These are phyloP conservation scores for Dolichotis patagonum DNA, from an alignment of 2,113 vertebrate species.

Conservation along the genomic window DNA sequence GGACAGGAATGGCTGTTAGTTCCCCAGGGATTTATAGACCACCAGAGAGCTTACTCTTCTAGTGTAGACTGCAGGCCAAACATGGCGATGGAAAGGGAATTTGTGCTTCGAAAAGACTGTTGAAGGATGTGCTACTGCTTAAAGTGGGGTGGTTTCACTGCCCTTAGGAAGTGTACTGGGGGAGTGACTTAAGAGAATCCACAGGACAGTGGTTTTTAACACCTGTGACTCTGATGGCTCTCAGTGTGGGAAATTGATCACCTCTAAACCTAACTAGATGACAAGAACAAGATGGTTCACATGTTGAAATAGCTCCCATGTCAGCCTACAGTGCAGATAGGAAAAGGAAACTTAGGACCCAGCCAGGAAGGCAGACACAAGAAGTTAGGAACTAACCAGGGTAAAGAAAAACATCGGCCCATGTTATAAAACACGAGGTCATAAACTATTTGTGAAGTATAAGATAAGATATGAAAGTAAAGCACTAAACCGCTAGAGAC, in stretches of 20 bases:
- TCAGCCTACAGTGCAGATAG: not conserved
- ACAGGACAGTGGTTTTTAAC: not conserved
- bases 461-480: slow-evolving; percentile 42
- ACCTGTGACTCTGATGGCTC: not conserved
- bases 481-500: not conserved
- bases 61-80: not conserved
- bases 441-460: slow-evolving; percentile 64
- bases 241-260: slow-evolving; percentile 14
- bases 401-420: slow-evolving; percentile 50
- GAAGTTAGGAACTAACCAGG: slow-evolving; percentile 44
- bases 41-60: not conserved
- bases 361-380: slow-evolving; percentile 62
- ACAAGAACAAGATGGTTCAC: not conserved
- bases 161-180: not conserved
- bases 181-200: not conserved
- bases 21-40: not conserved
- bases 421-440: slow-evolving; percentile 55
- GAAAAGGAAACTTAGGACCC: slow-evolving; percentile 22
- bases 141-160: not conserved
- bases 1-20: not conserved
- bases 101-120: not conserved
- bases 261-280: slow-evolving; percentile 21
- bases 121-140: not conserved
- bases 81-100: not conserved
- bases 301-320: slow-evolving; percentile 33